These are phyloP conservation scores for Cosmia trapezina DNA, from an alignment of 2,888 invertebrate genomes.

Conservation along the genomic window DNA sequence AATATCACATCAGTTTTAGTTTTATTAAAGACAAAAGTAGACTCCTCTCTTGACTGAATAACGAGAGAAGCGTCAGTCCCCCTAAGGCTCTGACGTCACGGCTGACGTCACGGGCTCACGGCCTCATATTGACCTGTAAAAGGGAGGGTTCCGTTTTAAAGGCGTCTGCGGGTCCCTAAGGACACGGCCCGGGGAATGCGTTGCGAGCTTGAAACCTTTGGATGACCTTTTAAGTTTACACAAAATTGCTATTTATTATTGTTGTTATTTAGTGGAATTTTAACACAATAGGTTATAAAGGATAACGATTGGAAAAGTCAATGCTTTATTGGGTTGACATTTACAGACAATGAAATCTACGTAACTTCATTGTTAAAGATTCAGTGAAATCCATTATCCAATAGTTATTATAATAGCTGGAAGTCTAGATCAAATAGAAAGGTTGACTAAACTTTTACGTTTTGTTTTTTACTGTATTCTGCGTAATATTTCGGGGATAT, in stretches of 20 bases:
- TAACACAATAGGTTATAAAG: not conserved
- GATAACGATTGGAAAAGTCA: not conserved
- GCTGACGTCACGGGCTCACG: constrained; percentile 61
- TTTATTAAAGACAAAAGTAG: constrained; percentile 26
- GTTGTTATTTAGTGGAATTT: not conserved
- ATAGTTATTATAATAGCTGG: not conserved
- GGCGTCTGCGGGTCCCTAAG: constrained; percentile 46
- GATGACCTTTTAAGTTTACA: constrained; percentile 23
- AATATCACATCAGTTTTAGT: constrained; percentile 9
- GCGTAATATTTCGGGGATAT: no score
- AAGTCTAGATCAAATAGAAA: not conserved
- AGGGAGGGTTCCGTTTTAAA: constrained; percentile 37
- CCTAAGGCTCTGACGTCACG: constrained; percentile 52
- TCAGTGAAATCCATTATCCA: not conserved
- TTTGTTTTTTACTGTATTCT: not conserved
- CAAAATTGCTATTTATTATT: not conserved
- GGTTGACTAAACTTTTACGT: not conserved
- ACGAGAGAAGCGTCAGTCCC: constrained; percentile 43
- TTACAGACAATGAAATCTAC: constrained; percentile 7
- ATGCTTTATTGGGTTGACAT: not conserved
- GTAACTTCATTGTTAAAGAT: constrained; percentile 6
- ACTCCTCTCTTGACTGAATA: constrained; percentile 28
- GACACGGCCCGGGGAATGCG: constrained; percentile 24
- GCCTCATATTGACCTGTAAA: constrained; percentile 60
- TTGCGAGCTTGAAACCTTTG: not conserved